Percentiles rank a stretch among this genome's conserved stretches.
Conservation (phyloP, 2,888 invertebrate species). For the Drosophila fulvimacula region DNA sequence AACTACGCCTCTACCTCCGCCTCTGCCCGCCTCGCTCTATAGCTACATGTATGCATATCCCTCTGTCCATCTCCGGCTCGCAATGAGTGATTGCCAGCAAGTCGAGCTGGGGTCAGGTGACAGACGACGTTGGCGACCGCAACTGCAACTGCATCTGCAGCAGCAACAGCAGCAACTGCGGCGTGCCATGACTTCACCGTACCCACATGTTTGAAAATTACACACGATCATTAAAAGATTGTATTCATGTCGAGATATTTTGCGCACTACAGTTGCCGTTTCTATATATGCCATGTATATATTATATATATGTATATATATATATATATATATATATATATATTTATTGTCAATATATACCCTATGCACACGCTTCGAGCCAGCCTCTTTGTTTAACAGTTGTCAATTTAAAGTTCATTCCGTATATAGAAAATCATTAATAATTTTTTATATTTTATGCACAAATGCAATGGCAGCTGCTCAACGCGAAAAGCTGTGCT, state of each 20-base stretch:
- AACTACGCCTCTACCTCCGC: constrained; percentile 48
- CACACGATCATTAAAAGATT: constrained; percentile 83
- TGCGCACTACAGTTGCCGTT: constrained; percentile 44
- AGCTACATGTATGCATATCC: background rate
- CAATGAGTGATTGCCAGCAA: constrained; percentile 71
- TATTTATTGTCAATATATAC: constrained; percentile 13
- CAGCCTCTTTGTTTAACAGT: constrained; percentile 13
- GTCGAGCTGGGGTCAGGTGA: constrained; percentile 75
- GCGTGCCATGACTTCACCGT: constrained; percentile 54
- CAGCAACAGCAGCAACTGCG: constrained; percentile 16
- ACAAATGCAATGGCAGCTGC: background rate
- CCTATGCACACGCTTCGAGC: constrained; percentile 14
- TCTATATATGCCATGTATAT: constrained; percentile 5
- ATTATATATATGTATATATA: background rate
- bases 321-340: background rate
- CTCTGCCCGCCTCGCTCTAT: too few species aligned
- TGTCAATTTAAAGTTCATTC: constrained; percentile 31
- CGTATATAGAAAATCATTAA: constrained; percentile 8
- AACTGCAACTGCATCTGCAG: constrained; percentile 20
- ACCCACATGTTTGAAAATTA: constrained; percentile 79
- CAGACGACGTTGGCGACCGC: constrained; percentile 58
- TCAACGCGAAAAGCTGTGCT: background rate
- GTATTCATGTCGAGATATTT: constrained; percentile 80
- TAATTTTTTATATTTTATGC: constrained; percentile 11
- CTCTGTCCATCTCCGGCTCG: constrained; percentile 28